Evolutionary conservation across 2,888 invertebrate genomes (phyloP), one percentile per base, ranked within the genome.

Genomic region (Aspidapion aeneum): DNA sequence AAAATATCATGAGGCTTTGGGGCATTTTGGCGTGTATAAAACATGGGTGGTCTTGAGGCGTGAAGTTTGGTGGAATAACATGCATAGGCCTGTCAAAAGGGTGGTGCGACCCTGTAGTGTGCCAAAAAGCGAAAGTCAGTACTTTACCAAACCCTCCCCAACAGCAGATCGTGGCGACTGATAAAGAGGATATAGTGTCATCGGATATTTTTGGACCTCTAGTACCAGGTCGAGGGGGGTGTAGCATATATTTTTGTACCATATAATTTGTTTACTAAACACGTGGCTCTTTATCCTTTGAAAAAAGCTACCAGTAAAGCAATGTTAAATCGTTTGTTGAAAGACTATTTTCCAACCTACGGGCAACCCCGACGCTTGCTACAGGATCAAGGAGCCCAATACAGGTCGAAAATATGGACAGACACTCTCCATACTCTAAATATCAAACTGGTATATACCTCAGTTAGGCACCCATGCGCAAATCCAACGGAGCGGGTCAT

Each of bases 181-280:
- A 35, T 12, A 35, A 35, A 7, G 35, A 35, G 12, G 35, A 35
- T 12, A 3, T 35, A 7, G 54, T 35, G 3, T 3, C 35, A 3
- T 35, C 35, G 35, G 35, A 35, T 35, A 35, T 35, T 35, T 35
- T 35, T 3, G 35, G 35, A 3, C 35, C 35, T 3, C 35, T 52
- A 16, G 18, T 52, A 18, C 54, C 51, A 52, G 57, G 65, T 63
- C 74, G 69, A 12, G 69, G 61, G 68, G 74, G 74, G 66, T 7
- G 77, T 75, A n/a, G 74, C 74, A 62, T 74, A 67, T 65, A 76
- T 72, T 66, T 75, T 77, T 18, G 74, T 69, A 54, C 75, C 75
- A 69, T 76, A 78, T 61, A 74, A 66, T 50, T 71, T 67, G 1
- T 59, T 63, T 22, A 62, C 58, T 12, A 21, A 58, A 22, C 52